Percentiles rank a stretch among this genome's conserved stretches.
phyloP scores from a whole-genome alignment of 2,113 vertebrate species.

The Megaleporinus macrocephalus region DNA sequence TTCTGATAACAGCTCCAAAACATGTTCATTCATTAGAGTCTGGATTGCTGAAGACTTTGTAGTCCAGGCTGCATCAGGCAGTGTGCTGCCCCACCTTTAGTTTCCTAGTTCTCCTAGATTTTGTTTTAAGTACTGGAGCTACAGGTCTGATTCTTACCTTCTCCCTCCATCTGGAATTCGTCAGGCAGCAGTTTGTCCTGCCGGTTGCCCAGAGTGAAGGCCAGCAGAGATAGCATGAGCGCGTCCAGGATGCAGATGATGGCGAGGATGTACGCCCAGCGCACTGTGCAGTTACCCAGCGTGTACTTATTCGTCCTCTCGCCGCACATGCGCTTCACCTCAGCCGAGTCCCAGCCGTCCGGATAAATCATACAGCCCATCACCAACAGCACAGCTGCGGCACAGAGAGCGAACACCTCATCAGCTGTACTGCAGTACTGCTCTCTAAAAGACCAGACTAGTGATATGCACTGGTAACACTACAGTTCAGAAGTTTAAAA shows the following conservation, averaged over 20 bases:
- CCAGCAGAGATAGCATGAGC: slow-evolving; percentile 88
- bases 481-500: too few relatives aligned
- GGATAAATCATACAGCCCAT: slow-evolving; percentile 97
- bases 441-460: too few relatives aligned
- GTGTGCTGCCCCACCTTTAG: background rate
- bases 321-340: slow-evolving; percentile 91
- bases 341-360: slow-evolving; percentile 91
- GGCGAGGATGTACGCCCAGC: slow-evolving; percentile 98
- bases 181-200: slow-evolving; percentile 94
- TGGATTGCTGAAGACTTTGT: background rate
- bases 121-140: background rate
- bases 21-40: too few relatives aligned
- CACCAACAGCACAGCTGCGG: slow-evolving; percentile 84
- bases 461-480: too few relatives aligned
- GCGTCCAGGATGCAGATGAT: slow-evolving; percentile 95
- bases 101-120: background rate
- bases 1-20: too few relatives aligned
- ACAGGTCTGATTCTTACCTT: slow-evolving; percentile 60
- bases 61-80: background rate
- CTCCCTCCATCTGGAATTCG: slow-evolving; percentile 89
- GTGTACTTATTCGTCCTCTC: slow-evolving; percentile 90
- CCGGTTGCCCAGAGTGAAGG: slow-evolving; percentile 92
- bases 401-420: background rate
- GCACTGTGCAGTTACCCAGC: slow-evolving; percentile 92
- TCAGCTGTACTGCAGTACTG: background rate